Evolutionary conservation across 2,113 vertebrate genomes (phyloP), one percentile per base, ranked within the genome.

Genomic region (Grammomys surdaster): DNA sequence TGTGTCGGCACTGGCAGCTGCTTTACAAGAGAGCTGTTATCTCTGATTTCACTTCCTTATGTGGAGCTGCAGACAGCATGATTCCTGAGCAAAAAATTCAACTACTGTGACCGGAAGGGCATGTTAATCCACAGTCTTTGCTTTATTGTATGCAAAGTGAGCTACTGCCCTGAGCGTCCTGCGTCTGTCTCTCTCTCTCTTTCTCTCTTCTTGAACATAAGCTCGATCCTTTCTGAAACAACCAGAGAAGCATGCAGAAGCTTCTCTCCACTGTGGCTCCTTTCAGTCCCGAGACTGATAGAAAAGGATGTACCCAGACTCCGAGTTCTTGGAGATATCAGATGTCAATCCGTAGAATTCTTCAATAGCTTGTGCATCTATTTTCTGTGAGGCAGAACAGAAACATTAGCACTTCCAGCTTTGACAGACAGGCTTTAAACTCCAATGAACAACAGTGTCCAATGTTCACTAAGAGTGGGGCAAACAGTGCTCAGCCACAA

Each of bases 321-420:
- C 99, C 60, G 99, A 99, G 98, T 99, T 99, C 98, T 99, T 99
- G 70, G 99, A 99, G 98, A 99, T 99, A 97, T 99, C 99, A 75
- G 99, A 99, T 36, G 99, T 99, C 98, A 99, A 98, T 98, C 99
- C 99, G 95, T 99, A 99, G 98, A 99, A 99, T 98, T 99, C 99
- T 98, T 99, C 99, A 98, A 99, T 99, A 98, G 99, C 99, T 98
- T 99, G 99, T 98, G 99, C 99, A 98, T 99, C 99, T 94, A 99
- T 99, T 98, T 99, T 99, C 99, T 99, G 98, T 0, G 58, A 63
- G 76, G 89, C 46, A 97, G 92, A 97, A 97, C 7, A 56, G 11
- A 98, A 96, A 95, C 7, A 7, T 96, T 28, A 95, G 58, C 92
- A 72, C 22, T 81, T 20, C 81, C 28, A 63, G 31, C 85, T 77